These are phyloP conservation scores for Heliothis peltigera DNA, from an alignment of 2,888 invertebrate genomes.

Conservation along the genomic window DNA sequence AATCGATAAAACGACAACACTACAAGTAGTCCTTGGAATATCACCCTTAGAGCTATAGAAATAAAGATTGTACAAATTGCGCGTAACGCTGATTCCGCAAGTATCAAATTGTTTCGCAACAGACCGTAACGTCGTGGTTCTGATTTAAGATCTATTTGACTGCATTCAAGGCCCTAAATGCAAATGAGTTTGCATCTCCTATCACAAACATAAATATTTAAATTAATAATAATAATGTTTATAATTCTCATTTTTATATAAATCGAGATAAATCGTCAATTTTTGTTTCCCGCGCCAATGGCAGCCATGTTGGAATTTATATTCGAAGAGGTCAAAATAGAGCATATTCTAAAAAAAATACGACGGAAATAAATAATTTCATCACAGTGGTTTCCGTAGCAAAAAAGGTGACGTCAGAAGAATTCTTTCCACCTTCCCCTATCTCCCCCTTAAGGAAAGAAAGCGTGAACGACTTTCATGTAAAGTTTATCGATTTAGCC, in stretches of 20 bases:
- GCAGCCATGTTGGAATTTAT: slow-evolving; percentile 9
- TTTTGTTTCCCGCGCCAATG: slow-evolving; percentile 16
- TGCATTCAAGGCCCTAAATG: slow-evolving; percentile 74
- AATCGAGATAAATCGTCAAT: too few species aligned
- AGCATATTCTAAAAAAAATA: too few species aligned
- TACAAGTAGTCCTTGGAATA: slow-evolving; percentile 21
- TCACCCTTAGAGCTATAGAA: slow-evolving; percentile 36
- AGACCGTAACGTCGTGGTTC: slow-evolving; percentile 72
- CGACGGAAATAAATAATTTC: too few species aligned
- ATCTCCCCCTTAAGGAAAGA: slow-evolving; percentile 30
- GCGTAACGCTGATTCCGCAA: slow-evolving; percentile 42
- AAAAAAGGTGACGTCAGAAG: slow-evolving; percentile 17
- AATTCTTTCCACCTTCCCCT: slow-evolving; percentile 13
- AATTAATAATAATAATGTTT: too few species aligned
- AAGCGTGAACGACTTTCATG: slow-evolving; percentile 39
- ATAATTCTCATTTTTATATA: too few species aligned
- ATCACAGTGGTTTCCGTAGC: not conserved
- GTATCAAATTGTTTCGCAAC: slow-evolving; percentile 70
- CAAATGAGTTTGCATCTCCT: slow-evolving; percentile 67
- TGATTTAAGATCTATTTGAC: slow-evolving; percentile 73
- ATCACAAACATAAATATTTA: too few species aligned
- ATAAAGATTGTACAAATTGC: slow-evolving; percentile 45
- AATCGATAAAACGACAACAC: slow-evolving; percentile 38
- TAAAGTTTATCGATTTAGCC: slow-evolving; percentile 44
- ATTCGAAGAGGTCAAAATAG: not conserved